A percentile compares a stretch with the other conserved stretches of the same genome.
Evolutionary conservation across 2,797 vertebrate species (phyloP).

Genomic region (Poeciliopsis turneri): DNA sequence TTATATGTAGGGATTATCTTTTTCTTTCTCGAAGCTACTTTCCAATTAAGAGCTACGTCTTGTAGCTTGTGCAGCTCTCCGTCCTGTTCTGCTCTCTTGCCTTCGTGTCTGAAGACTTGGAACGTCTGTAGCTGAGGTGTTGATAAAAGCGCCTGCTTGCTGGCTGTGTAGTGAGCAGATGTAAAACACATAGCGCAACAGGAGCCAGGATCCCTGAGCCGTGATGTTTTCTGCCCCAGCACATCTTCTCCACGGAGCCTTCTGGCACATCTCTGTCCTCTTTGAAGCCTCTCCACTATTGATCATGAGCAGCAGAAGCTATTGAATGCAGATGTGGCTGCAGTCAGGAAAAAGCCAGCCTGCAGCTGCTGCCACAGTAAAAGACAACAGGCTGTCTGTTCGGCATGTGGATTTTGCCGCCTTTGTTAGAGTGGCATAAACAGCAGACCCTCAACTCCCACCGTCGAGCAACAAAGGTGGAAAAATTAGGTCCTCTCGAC

Average conservation of each 20-base stretch:
- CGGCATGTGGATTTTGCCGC: slow-evolving; percentile 40
- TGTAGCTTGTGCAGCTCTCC: slow-evolving; percentile 18
- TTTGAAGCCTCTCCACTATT: slow-evolving; percentile 70
- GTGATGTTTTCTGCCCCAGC: slow-evolving; percentile 39
- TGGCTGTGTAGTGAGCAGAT: slow-evolving; percentile 48
- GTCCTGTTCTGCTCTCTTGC: slow-evolving; percentile 4
- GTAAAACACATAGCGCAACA: slow-evolving; percentile 61
- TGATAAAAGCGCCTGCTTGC: slow-evolving; percentile 46
- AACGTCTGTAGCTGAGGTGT: slow-evolving; percentile 45
- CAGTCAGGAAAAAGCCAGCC: slow-evolving; percentile 27
- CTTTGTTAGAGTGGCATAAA: slow-evolving; percentile 50
- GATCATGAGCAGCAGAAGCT: slow-evolving; percentile 52
- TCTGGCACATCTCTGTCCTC: slow-evolving; percentile 54
- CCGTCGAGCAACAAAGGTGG: slow-evolving; percentile 22
- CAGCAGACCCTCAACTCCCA: slow-evolving; percentile 16
- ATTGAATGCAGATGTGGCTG: slow-evolving; percentile 61
- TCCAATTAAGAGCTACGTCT: slow-evolving; percentile 3
- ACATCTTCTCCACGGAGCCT: slow-evolving; percentile 49
- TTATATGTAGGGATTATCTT: slow-evolving; percentile 11
- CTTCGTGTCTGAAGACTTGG: slow-evolving; percentile 13
- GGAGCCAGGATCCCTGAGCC: slow-evolving; percentile 31
- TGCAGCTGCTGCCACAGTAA: slow-evolving; percentile 27
- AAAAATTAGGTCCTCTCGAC: slow-evolving; percentile 26
- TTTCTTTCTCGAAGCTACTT: neutral
- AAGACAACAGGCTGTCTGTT: slow-evolving; percentile 26